Evolutionary conservation across 2,113 vertebrate species (phyloP), one percentile per base, ranked within the genome.

Genomic region (Perccottus glenii): DNA sequence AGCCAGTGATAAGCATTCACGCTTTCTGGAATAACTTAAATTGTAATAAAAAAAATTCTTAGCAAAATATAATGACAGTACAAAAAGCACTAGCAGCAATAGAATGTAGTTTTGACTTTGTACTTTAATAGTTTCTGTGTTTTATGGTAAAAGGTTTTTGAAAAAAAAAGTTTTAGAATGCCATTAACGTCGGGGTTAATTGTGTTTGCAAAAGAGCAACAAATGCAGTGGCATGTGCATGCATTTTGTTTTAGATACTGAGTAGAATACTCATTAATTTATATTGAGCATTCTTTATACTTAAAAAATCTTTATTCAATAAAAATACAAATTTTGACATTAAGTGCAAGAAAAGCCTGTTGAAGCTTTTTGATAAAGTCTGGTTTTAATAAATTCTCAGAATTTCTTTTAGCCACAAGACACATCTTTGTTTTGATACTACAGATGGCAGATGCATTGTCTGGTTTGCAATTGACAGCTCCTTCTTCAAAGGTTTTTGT

Each of bases 11-110:
- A 81, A 69, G 76, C 73, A 64, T 82, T 69, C 42, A 43, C 11
- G 62, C 19, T 0, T 59, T 47, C 32, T 47, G 62, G 59, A 51
- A 38, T 59, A 50, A 60, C 3, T 53, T 59, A 83, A 61, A 46
- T 33, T 59, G 65, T 10, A 35, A 45, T 50, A 33, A 62, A 72
- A 65, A 1, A 27, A 27, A n/a, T n/a, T n/a, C n/a, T 44, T 72
- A 70, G 77, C 64, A 77, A 83, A 57, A 64, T 79, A 45, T 2
- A 40, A 55, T 48, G 5, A 7, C 11, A 49, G 53, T 36, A 51
- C 9, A 32, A 61, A 14, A 69, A 76, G 78, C 76, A 81, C 73
- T 77, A 85, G 70, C 68, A 58, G 71, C 63, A 49, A 11, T 38
- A 80, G 73, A 53, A 50, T 47, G 75, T 38, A 80, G 73, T 51